A percentile compares a stretch with the other conserved stretches of the same genome.
These are phyloP conservation scores for Panorpa germanica DNA, from an alignment of 2,888 invertebrate species.

Conservation along the genomic window DNA sequence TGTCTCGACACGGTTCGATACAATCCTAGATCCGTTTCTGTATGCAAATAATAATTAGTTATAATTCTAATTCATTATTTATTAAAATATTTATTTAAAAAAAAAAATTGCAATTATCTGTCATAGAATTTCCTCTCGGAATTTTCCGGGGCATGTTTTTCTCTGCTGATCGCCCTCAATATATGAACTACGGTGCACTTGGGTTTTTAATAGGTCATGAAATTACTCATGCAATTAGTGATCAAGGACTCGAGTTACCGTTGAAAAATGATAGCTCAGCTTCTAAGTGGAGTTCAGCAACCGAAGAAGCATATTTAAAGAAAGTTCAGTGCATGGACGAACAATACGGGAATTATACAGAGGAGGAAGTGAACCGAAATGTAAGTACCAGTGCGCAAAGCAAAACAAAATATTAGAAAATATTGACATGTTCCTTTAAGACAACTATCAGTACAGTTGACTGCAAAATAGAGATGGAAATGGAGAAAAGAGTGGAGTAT, in stretches of 20 bases:
- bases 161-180: conserved; percentile 6
- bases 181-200: conserved; percentile 9
- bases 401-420: too few relatives aligned
- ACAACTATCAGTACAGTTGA: too few relatives aligned
- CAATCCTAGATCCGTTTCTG: too few relatives aligned
- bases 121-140: conserved; percentile 10
- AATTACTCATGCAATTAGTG: conserved; percentile 20
- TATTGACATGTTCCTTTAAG: too few relatives aligned
- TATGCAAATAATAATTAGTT: too few relatives aligned
- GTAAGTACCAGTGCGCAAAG: conserved; percentile 49
- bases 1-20: too few relatives aligned
- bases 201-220: conserved; percentile 9
- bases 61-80: too few relatives aligned
- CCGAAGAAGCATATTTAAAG: conserved; percentile 39
- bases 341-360: conserved; percentile 29
- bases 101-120: too few relatives aligned
- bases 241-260: conserved; percentile 48
- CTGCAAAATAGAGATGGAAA: too few relatives aligned
- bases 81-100: neutral
- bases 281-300: conserved; percentile 53
- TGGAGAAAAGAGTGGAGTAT: too few relatives aligned
- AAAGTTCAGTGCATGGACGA: conserved; percentile 29
- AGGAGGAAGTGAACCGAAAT: conserved; percentile 19
- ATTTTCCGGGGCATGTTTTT: conserved; percentile 8
- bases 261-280: conserved; percentile 49